These are phyloP conservation scores for Cantharis rustica DNA, from an alignment of 2,888 invertebrate genomes.

Conservation along the genomic window DNA sequence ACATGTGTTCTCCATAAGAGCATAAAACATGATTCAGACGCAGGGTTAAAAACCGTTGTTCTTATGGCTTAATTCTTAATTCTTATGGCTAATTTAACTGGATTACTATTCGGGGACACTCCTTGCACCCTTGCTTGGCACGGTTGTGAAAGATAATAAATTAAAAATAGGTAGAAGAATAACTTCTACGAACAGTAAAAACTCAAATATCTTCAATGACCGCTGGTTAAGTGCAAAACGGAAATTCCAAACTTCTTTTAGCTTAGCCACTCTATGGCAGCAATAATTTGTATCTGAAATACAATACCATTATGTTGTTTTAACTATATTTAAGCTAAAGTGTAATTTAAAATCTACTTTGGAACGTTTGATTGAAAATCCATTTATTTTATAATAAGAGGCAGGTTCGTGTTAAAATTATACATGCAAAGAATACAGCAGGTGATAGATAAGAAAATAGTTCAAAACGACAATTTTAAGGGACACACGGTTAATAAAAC, in stretches of 20 bases:
- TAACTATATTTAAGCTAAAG: not conserved
- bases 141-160: not conserved
- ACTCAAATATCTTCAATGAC: not conserved
- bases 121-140: too few species aligned
- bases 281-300: not conserved
- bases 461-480: slow-evolving; percentile 22
- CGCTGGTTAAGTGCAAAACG: not conserved
- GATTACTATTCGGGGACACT: too few species aligned
- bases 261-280: not conserved
- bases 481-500: slow-evolving; percentile 15
- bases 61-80: too few species aligned
- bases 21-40: too few species aligned
- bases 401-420: slow-evolving; percentile 28
- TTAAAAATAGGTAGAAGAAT: not conserved
- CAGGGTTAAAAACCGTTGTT: too few species aligned
- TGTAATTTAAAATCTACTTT: not conserved
- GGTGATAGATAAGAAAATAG: slow-evolving; percentile 33
- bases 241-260: not conserved
- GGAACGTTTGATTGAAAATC: not conserved
- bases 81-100: too few species aligned
- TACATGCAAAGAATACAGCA: slow-evolving; percentile 20
- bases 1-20: too few species aligned
- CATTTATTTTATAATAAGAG: slow-evolving; percentile 1
- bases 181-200: not conserved
- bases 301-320: not conserved